These are phyloP conservation scores for Arge pagana DNA, from an alignment of 2,888 invertebrate genomes.

Conservation along the genomic window DNA sequence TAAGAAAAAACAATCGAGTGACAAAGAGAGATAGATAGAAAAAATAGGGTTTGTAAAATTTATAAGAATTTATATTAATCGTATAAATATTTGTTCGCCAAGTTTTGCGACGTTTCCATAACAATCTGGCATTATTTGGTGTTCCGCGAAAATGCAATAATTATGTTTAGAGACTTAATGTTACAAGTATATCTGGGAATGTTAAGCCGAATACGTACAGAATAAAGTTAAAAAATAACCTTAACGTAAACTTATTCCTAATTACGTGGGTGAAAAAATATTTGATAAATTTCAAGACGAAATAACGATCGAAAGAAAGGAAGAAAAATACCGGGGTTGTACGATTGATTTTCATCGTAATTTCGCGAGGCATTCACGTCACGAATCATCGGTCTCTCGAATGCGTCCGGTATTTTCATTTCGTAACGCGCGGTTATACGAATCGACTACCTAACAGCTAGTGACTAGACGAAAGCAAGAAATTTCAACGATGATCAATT, in stretches of 20 bases:
- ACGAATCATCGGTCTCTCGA: too few relatives aligned
- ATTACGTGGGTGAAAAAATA: too few relatives aligned
- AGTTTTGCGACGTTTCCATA: neutral
- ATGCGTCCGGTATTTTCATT: too few relatives aligned
- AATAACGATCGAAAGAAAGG: too few relatives aligned
- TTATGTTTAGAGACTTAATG: neutral
- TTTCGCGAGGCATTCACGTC: too few relatives aligned
- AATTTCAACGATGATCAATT: constrained; percentile 23
- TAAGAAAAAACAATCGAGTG: too few relatives aligned
- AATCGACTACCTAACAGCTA: constrained; percentile 42
- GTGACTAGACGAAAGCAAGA: constrained; percentile 53
- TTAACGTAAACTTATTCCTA: constrained; percentile 7
- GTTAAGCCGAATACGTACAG: constrained; percentile 12
- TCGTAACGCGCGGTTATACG: too few relatives aligned
- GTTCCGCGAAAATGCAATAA: constrained; percentile 6
- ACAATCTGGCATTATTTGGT: constrained; percentile 10
- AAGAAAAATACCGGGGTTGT: too few relatives aligned
- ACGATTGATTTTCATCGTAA: too few relatives aligned
- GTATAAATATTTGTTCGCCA: neutral
- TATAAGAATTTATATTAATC: neutral
- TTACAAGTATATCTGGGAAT: constrained; percentile 14
- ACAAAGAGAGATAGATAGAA: too few relatives aligned
- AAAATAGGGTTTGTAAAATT: too few relatives aligned
- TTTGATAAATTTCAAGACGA: too few relatives aligned
- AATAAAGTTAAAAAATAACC: neutral